Base-by-base conservation (phyloP, 2,797 vertebrate genomes). In the Spinibarbus caldwelli region DNA sequence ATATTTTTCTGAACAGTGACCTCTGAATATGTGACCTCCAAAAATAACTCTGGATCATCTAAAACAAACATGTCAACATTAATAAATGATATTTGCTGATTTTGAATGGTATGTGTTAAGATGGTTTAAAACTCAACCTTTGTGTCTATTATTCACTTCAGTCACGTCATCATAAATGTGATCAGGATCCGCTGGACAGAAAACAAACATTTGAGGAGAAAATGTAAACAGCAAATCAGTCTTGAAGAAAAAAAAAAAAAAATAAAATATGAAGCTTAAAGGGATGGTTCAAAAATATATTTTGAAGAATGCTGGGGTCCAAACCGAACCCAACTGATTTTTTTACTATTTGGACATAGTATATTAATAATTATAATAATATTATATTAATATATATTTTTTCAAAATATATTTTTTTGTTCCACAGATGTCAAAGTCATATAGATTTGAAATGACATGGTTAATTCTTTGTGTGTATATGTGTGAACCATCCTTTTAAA, bases 241-340 rank as follows among this genome's bases (percentile, higher is more conserved):
- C 3, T 43, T 2, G 3, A 43, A 0, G 1, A 1, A 47, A 47
- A 15, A 12, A 2, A 21, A 2, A 38, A 6, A 6, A n/a, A n/a
- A 29, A 26, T 62, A 62, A 5, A 62, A 62, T 1, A 67, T 41
- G 12, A n/a, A 14, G 5, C 11, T 70, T 41, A 70, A 71, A 26
- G 68, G 23, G 3, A 43, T 26, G 14, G 21, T 43, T 43, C 6
- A 70, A 15, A 43, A 15, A 43, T 0, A 41, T n/a, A 67, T 70
- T 4, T 26, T 8, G 6, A 70, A 26, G 6, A 26, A 43, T 8
- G 0, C 8, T 71, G 23, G 23, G 23, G 14, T 43, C 2, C 11
- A 15, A 47, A 47, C 0, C 5, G 14, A 47, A 14, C 4, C 45
- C 14, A 47, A 10, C 41, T 9, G 9, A 43, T 43, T 43, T 43